These are phyloP conservation scores for Chelon auratus DNA, from an alignment of 2,797 vertebrate genomes.

Conservation along the genomic window DNA sequence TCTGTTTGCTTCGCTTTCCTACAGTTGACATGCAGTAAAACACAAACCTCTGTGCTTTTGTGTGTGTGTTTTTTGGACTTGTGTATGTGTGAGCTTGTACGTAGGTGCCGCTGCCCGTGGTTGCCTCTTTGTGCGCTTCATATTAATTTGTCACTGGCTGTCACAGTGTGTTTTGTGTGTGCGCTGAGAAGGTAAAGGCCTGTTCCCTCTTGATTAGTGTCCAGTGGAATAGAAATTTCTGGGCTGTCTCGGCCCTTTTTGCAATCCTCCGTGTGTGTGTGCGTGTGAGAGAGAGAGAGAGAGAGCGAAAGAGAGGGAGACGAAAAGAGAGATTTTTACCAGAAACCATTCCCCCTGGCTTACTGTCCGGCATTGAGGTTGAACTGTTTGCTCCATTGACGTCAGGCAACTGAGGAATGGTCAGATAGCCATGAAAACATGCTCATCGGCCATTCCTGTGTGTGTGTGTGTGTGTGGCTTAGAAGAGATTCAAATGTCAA, in stretches of 20 bases:
- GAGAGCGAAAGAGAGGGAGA: not conserved
- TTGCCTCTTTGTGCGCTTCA: conserved; percentile 33
- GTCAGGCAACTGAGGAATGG: conserved; percentile 62
- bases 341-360: conserved; percentile 71
- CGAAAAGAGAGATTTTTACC: conserved; percentile 48
- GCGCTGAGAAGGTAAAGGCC: conserved; percentile 61
- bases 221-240: conserved; percentile 55
- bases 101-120: conserved; percentile 28
- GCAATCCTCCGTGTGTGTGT: not conserved
- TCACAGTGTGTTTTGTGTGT: conserved; percentile 54
- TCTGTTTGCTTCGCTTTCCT: conserved; percentile 48
- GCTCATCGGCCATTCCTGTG: conserved; percentile 17
- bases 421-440: conserved; percentile 67
- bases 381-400: conserved; percentile 69
- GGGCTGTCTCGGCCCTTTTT: conserved; percentile 51
- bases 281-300: not conserved
- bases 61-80: conserved; percentile 6
- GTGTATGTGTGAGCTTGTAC: conserved; percentile 17
- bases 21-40: conserved; percentile 58
- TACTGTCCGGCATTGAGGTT: conserved; percentile 66
- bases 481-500: conserved; percentile 56
- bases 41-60: conserved; percentile 26
- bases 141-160: conserved; percentile 57
- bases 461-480: conserved; percentile 10
- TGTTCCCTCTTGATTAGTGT: conserved; percentile 61